These are phyloP conservation scores for Aporrectodea caliginosa DNA, from an alignment of 1,140 invertebrate genomes.

Conservation along the genomic window DNA sequence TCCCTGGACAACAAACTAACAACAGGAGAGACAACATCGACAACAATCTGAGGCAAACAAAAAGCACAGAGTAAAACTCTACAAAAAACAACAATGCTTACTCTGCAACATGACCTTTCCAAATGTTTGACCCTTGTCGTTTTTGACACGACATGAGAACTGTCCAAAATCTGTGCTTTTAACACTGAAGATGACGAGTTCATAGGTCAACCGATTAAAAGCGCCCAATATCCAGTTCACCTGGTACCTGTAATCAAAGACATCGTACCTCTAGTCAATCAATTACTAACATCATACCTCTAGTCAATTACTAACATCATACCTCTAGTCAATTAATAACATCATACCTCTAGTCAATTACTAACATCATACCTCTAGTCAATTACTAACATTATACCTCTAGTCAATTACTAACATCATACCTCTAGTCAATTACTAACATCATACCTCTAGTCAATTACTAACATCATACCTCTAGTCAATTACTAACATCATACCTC, in stretches of 20 bases:
- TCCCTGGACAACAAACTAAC: background rate
- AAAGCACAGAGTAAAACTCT: background rate
- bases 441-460: too few species aligned
- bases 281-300: too few species aligned
- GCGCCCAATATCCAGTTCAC: constrained; percentile 25
- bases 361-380: too few species aligned
- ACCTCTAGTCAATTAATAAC: too few species aligned
- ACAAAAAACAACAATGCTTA: background rate
- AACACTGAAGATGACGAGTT: constrained; percentile 28
- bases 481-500: too few species aligned
- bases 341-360: too few species aligned
- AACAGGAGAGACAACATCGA: background rate
- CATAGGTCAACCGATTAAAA: constrained; percentile 28
- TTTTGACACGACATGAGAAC: constrained; percentile 23
- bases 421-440: too few species aligned
- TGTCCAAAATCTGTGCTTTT: constrained; percentile 22
- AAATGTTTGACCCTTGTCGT: background rate
- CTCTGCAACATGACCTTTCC: constrained; percentile 16
- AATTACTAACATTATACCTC: too few species aligned
- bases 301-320: too few species aligned
- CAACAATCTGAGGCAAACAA: background rate
- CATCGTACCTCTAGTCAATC: too few species aligned
- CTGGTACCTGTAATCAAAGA: constrained; percentile 24
- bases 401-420: too few species aligned
- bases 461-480: too few species aligned